Percentiles rank a stretch among this genome's conserved stretches.
These are phyloP conservation scores for Pogonomyrmex barbatus DNA, from an alignment of 1,140 invertebrate species.

Conservation along the genomic window DNA sequence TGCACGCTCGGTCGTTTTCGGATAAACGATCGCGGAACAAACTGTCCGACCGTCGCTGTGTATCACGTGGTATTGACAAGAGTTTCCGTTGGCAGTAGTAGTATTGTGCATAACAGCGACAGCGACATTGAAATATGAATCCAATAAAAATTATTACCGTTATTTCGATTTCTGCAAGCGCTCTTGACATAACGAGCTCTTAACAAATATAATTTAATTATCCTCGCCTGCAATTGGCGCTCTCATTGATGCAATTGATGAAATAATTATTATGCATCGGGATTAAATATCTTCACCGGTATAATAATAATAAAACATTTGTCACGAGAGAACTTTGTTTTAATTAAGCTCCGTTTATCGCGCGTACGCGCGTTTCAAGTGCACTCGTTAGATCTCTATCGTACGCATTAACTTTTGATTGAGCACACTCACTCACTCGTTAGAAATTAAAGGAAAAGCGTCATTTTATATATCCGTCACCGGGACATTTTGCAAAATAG, in stretches of 20 bases:
- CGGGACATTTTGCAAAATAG: not conserved
- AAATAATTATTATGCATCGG: slow-evolving; percentile 36
- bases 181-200: slow-evolving; percentile 11
- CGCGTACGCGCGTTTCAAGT: not conserved
- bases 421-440: slow-evolving; percentile 3
- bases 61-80: slow-evolving; percentile 47
- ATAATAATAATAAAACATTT: slow-evolving; percentile 5
- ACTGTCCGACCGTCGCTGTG: slow-evolving; percentile 21
- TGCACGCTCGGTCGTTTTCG: not conserved
- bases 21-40: slow-evolving; percentile 47
- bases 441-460: too few relatives aligned
- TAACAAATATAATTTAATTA: slow-evolving; percentile 44
- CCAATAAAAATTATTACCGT: slow-evolving; percentile 48
- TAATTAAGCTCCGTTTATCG: slow-evolving; percentile 6
- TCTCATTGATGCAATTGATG: slow-evolving; percentile 17
- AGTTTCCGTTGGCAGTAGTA: not conserved
- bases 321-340: slow-evolving; percentile 24
- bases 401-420: not conserved
- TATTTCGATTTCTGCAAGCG: not conserved
- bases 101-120: not conserved
- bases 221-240: slow-evolving; percentile 21
- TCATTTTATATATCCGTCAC: slow-evolving; percentile 8
- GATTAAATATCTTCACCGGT: slow-evolving; percentile 29
- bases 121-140: not conserved
- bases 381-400: slow-evolving; percentile 7